These are phyloP conservation scores for Protaetia brevitarsis DNA, from an alignment of 1,140 invertebrate species.

Conservation along the genomic window DNA sequence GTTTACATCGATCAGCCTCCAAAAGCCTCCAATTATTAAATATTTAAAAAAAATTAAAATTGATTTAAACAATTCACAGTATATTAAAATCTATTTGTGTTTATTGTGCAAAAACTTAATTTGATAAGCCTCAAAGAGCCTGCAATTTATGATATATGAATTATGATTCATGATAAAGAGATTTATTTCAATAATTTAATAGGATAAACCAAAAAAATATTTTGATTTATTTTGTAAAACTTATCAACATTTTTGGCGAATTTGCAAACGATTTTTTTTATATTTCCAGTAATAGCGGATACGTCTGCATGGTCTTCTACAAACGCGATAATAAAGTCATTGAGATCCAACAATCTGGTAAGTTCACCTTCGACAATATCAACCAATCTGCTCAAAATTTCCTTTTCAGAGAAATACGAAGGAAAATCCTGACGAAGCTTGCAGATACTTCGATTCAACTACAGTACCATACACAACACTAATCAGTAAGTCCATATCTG, in stretches of 20 bases:
- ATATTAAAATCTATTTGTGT: too few relatives aligned
- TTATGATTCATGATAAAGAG: too few relatives aligned
- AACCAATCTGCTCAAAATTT: background rate
- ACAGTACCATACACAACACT: constrained; percentile 75
- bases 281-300: constrained; percentile 73
- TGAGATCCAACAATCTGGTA: constrained; percentile 65
- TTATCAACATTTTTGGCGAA: background rate
- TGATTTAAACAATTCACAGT: too few relatives aligned
- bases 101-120: too few relatives aligned
- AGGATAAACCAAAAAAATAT: too few relatives aligned
- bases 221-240: too few relatives aligned
- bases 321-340: constrained; percentile 75
- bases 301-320: constrained; percentile 81
- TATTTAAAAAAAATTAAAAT: too few relatives aligned
- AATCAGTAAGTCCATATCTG: constrained; percentile 66
- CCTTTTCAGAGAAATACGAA: constrained; percentile 37
- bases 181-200: too few relatives aligned
- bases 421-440: constrained; percentile 61
- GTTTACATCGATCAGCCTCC: too few relatives aligned
- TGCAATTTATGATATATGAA: too few relatives aligned
- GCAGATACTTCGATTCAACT: constrained; percentile 57
- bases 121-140: too few relatives aligned
- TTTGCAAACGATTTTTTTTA: background rate
- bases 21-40: too few relatives aligned
- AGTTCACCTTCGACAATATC: background rate